phyloP scores from a whole-genome alignment of 2,888 invertebrate genomes.

The Ganaspis brasiliensis region DNA sequence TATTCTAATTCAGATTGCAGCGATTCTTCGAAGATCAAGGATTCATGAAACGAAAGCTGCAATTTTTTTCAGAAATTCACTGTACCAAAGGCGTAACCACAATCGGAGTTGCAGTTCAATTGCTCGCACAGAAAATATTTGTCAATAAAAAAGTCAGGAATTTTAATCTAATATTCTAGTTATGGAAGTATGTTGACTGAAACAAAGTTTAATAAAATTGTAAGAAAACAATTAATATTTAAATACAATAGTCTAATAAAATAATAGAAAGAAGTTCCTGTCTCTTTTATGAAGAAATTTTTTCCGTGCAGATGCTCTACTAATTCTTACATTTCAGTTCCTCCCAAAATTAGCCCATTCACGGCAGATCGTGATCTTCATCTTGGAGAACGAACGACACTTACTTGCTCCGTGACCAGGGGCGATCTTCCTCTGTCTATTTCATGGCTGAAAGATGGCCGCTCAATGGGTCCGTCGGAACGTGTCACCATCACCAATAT shows the following conservation, averaged over 20 bases:
- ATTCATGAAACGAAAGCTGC: not conserved
- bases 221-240: too few relatives aligned
- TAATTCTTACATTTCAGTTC: conserved; percentile 82
- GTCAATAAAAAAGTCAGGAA: too few relatives aligned
- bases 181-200: too few relatives aligned
- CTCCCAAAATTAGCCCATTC: conserved; percentile 90
- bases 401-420: conserved; percentile 89
- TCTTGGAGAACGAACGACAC: conserved; percentile 87
- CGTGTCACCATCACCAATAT: conserved; percentile 87
- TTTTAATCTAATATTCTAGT: too few relatives aligned
- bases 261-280: too few relatives aligned
- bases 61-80: conserved; percentile 13
- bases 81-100: conserved; percentile 52
- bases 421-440: conserved; percentile 90
- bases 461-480: conserved; percentile 84
- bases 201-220: too few relatives aligned
- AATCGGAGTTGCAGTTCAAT: conserved; percentile 53
- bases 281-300: not conserved
- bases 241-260: too few relatives aligned
- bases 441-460: conserved; percentile 89
- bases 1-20: not conserved
- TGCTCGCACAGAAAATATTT: conserved; percentile 45
- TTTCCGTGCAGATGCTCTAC: conserved; percentile 50
- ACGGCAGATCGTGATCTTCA: conserved; percentile 86
- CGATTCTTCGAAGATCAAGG: not conserved